Evolutionary conservation across 2,113 vertebrate genomes (phyloP).

Genomic region (Cebus imitator): DNA sequence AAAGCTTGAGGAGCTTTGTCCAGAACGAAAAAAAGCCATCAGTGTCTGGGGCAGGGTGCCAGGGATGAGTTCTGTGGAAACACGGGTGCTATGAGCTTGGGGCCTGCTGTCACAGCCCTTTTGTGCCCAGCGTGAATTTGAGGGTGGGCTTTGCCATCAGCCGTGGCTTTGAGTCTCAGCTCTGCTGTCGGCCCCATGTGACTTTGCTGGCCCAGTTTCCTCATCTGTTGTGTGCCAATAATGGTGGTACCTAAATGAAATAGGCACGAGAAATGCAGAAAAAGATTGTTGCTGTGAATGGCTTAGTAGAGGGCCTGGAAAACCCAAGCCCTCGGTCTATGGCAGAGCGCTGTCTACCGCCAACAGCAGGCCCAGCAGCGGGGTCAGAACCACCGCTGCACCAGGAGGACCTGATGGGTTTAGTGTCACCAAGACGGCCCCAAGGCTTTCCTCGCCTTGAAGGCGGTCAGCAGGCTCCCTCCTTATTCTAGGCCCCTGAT

Average conservation of each 20-base stretch:
- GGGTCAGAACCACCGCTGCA: too few species aligned
- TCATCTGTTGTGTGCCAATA: too few species aligned
- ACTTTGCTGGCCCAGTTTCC: neutral
- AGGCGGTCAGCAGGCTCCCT: too few species aligned
- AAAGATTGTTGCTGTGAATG: neutral
- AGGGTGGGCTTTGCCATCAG: neutral
- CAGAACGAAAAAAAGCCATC: neutral
- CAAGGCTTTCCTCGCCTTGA: neutral
- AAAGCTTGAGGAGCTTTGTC: neutral
- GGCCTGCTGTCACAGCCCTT: neutral
- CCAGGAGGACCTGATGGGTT: neutral
- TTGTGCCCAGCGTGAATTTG: neutral
- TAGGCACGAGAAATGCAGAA: neutral
- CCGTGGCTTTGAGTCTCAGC: neutral
- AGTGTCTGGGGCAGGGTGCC: neutral
- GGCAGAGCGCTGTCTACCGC: neutral
- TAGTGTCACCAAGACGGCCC: neutral
- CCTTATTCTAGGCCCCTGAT: neutral
- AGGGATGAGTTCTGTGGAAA: neutral
- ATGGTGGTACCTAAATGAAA: neutral
- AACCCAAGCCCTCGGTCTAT: neutral
- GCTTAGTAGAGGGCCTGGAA: too few species aligned
- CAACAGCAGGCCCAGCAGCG: accelerated
- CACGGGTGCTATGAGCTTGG: neutral
- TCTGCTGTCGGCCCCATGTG: neutral